A percentile compares a stretch with the other conserved stretches of the same genome.
phyloP scores from a whole-genome alignment of 37 sponge, comb jelly and placozoan genomes.

The Aphrocallistes beatrix region DNA sequence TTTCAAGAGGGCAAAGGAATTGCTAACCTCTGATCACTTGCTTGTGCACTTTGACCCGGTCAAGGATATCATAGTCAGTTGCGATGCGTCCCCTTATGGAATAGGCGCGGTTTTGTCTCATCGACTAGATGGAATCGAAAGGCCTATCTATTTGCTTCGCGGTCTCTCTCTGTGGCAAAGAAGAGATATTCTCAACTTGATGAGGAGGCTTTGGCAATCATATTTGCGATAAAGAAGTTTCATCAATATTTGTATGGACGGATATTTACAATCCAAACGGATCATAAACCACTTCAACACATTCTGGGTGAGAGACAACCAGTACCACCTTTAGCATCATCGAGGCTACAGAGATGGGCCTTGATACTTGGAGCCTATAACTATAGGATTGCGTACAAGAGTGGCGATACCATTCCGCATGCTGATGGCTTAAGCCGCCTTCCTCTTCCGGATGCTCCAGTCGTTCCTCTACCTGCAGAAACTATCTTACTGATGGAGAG shows the following conservation, averaged over 20 bases:
- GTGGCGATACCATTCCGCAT: background rate
- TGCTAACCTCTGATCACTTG: constrained; percentile 22
- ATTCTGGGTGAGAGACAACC: constrained; percentile 23
- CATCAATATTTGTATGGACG: constrained; percentile 42
- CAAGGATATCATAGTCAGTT: constrained; percentile 9
- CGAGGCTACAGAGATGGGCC: constrained; percentile 38
- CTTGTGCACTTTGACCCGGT: constrained; percentile 25
- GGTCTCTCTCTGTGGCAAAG: constrained; percentile 22
- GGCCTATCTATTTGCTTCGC: constrained; percentile 29
- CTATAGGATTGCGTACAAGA: constrained; percentile 26
- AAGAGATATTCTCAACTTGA: constrained; percentile 30
- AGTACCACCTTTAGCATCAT: constrained; percentile 30
- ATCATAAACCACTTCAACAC: constrained; percentile 37
- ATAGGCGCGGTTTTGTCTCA: constrained; percentile 44
- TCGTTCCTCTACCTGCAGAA: background rate
- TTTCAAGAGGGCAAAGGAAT: constrained; percentile 25
- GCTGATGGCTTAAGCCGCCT: constrained; percentile 35
- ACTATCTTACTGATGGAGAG: background rate
- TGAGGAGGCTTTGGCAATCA: constrained; percentile 32
- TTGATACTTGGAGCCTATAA: constrained; percentile 22
- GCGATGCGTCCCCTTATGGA: constrained; percentile 32
- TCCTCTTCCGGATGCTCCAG: constrained; percentile 20
- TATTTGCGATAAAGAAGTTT: constrained; percentile 36
- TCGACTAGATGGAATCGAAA: constrained; percentile 20
- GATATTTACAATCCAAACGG: constrained; percentile 24